Evolutionary conservation across 2,888 invertebrate genomes (phyloP).

Genomic region (Rhimphoctona megacephalus): DNA sequence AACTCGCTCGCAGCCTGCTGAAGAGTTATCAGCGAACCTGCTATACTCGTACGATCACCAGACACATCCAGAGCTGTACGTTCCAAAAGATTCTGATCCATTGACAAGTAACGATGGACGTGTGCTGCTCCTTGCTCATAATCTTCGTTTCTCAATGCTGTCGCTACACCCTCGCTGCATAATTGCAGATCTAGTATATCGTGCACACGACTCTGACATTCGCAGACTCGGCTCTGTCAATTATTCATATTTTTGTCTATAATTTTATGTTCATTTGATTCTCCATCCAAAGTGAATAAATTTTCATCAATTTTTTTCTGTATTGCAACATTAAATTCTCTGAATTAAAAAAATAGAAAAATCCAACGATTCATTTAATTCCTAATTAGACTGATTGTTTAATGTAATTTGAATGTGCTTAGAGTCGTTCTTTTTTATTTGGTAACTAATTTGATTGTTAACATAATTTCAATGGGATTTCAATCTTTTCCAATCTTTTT

Average conservation of each 20-base stretch:
- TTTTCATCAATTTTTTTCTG: background rate
- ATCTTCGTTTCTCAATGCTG: conserved; percentile 97
- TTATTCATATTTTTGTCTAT: conserved; percentile 15
- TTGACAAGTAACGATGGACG: conserved; percentile 96
- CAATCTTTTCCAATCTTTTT: too few species aligned
- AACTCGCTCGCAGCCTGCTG: conserved; percentile 92
- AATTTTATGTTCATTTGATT: background rate
- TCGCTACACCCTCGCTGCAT: conserved; percentile 98
- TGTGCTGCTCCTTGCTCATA: conserved; percentile 99
- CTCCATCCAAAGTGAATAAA: background rate
- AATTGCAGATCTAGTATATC: conserved; percentile 97
- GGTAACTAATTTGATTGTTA: too few species aligned
- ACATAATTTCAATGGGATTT: too few species aligned
- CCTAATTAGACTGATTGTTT: too few species aligned
- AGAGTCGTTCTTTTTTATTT: too few species aligned
- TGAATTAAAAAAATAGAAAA: too few species aligned
- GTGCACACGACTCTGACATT: conserved; percentile 97
- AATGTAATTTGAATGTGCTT: too few species aligned
- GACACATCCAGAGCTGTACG: conserved; percentile 92
- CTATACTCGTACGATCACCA: conserved; percentile 89
- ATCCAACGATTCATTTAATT: too few species aligned
- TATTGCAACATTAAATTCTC: background rate
- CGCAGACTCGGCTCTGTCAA: conserved; percentile 93
- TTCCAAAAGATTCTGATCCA: conserved; percentile 94
- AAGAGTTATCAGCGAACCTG: conserved; percentile 90